Conservation (phyloP, 2,113 vertebrate genomes). For the Grantiella picta region DNA sequence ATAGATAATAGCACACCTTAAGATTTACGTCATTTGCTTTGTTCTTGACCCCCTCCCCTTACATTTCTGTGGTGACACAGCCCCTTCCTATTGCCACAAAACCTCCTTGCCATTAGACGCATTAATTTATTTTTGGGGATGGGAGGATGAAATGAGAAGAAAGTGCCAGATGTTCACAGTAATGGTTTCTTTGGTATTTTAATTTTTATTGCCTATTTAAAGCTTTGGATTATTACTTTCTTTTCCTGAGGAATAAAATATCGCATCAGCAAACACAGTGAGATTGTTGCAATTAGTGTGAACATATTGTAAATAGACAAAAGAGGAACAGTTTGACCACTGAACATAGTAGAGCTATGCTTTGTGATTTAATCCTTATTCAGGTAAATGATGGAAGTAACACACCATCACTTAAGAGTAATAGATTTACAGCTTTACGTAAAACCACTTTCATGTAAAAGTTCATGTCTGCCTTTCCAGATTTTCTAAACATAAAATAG, state of each 20-base stretch:
- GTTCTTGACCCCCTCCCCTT: not conserved
- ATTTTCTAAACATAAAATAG: not conserved
- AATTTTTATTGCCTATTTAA: conserved; percentile 19
- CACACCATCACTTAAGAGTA: not conserved
- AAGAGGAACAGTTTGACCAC: not conserved
- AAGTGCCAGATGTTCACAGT: not conserved
- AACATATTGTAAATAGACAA: not conserved
- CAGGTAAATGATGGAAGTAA: not conserved
- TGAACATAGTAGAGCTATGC: not conserved
- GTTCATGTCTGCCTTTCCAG: not conserved
- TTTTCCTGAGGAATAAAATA: not conserved
- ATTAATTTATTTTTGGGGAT: not conserved
- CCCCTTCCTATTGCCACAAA: not conserved
- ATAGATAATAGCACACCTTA: not conserved
- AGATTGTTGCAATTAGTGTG: not conserved
- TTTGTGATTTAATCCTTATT: not conserved
- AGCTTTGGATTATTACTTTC: not conserved
- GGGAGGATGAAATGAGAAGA: not conserved
- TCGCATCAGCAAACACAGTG: not conserved
- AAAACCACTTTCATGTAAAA: not conserved
- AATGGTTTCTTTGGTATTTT: not conserved
- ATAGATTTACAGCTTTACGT: not conserved
- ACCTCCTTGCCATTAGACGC: not conserved
- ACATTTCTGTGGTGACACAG: not conserved
- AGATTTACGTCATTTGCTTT: not conserved